Percentiles rank a stretch among this genome's conserved stretches.
Evolutionary conservation across 2,888 invertebrate species (phyloP).

Genomic region (Romanomermis culicivorax): DNA sequence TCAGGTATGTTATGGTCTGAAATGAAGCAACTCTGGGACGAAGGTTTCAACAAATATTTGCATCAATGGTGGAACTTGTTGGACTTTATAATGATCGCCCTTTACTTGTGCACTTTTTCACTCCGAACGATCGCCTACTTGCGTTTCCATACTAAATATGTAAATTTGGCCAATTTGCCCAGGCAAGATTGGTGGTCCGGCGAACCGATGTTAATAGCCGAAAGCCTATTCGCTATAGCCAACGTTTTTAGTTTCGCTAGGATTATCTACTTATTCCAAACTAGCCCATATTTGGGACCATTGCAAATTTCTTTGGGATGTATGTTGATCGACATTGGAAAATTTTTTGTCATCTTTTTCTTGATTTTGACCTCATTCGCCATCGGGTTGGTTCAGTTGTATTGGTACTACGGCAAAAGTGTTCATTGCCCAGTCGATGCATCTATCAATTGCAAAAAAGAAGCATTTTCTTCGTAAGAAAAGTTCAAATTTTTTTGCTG

Average conservation of each 20-base stretch:
- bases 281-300: slow-evolving; percentile 38
- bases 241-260: slow-evolving; percentile 39
- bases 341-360: slow-evolving; percentile 36
- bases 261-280: slow-evolving; percentile 38
- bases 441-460: neutral
- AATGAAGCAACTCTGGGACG: slow-evolving; percentile 40
- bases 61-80: slow-evolving; percentile 41
- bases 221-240: slow-evolving; percentile 37
- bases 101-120: slow-evolving; percentile 37
- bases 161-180: slow-evolving; percentile 21
- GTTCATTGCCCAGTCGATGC: slow-evolving; percentile 5
- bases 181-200: slow-evolving; percentile 34
- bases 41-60: slow-evolving; percentile 36
- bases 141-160: too few relatives aligned
- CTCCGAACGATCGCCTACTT: slow-evolving; percentile 33
- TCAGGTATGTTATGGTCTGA: slow-evolving; percentile 38
- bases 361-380: slow-evolving; percentile 35
- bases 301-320: slow-evolving; percentile 35
- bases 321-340: slow-evolving; percentile 39
- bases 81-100: slow-evolving; percentile 38
- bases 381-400: slow-evolving; percentile 35
- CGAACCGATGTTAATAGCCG: slow-evolving; percentile 37
- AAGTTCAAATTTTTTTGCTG: slow-evolving; percentile 8
- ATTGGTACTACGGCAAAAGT: slow-evolving; percentile 32
- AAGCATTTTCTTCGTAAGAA: slow-evolving; percentile 30